Base-by-base conservation (phyloP, 2,888 invertebrate genomes). In the Apodemia hepburni region DNA sequence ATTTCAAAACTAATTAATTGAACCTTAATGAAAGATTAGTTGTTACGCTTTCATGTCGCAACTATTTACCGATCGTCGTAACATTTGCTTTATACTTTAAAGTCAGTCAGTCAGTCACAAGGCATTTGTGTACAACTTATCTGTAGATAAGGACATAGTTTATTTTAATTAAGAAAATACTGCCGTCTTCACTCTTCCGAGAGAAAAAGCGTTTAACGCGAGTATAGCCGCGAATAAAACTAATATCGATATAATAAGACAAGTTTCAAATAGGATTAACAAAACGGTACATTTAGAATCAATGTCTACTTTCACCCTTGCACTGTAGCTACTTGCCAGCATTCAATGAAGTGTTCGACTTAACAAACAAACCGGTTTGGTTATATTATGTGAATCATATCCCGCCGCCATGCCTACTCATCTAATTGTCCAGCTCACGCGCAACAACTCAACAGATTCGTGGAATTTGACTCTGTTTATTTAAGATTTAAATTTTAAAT, bases 291-390 rank as follows among this genome's bases (percentile, higher is more conserved):
- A 57, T 27, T 27, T 29, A 29, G 57, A 57, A 57, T 57, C 68
- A 64, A 64, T 77, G 79, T 77, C 82, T 71, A 81, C 80, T 79
- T 83, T 79, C 73, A 68, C 69, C 69, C 69, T 70, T 68, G 69
- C 72, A 68, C 68, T 70, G 63, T 70, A 57, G 57, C 57, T 57
- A 57, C 68, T 71, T 73, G 73, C 73, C 75, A 76, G 68, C 71
- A 66, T 66, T 68, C 68, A 69, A 66, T 70, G 61, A 69, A 71
- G 74, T 75, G 71, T 75, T 73, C 71, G 72, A 76, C 71, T 73
- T 71, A 68, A 70, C 71, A 71, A 73, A 66, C 76, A 79, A 77
- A 88, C 87, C 85, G 79, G 72, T 86, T 87, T 85, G 75, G 72
- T 29, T 57, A 29, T 64, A 78, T 76, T 73, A 75, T 76, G 71